phyloP scores from a whole-genome alignment of 1,140 invertebrate genomes.

The Neodiprion virginianus region DNA sequence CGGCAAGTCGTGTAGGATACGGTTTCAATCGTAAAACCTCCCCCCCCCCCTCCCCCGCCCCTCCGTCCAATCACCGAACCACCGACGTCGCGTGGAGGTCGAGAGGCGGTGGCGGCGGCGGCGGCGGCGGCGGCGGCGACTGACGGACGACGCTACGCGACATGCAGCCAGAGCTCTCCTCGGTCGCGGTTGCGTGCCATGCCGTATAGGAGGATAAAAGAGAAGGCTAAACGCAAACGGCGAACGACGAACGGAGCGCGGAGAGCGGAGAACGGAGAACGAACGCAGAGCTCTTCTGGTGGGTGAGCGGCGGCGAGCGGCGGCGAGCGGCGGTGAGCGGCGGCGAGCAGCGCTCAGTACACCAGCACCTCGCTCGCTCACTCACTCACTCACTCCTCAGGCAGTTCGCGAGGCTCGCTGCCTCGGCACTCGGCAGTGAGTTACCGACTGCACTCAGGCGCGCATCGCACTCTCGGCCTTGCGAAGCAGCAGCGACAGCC shows the following conservation, averaged over 20 bases:
- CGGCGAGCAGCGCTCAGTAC: too few relatives aligned
- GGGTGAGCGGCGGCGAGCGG: too few relatives aligned
- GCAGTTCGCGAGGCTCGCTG: slow-evolving; percentile 32
- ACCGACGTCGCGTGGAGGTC: not conserved
- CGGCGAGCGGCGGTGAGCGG: too few relatives aligned
- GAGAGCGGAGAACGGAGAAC: too few relatives aligned
- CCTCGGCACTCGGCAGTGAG: slow-evolving; percentile 47
- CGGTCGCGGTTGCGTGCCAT: too few relatives aligned
- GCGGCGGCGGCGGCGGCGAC: not conserved
- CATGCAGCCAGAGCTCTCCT: too few relatives aligned
- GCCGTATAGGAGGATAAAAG: too few relatives aligned
- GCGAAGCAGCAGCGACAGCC: not conserved
- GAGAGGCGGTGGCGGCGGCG: not conserved
- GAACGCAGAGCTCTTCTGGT: too few relatives aligned
- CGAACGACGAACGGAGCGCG: too few relatives aligned
- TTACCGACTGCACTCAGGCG: slow-evolving; percentile 49
- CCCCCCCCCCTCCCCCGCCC: not conserved
- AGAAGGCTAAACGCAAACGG: too few relatives aligned
- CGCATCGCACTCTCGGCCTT: slow-evolving; percentile 20
- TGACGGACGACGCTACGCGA: too few relatives aligned
- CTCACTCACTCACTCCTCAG: slow-evolving; percentile 6
- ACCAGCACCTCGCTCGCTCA: not conserved
- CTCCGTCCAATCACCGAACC: not conserved
- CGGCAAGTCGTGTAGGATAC: not conserved
- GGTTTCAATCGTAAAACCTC: not conserved